Percentiles rank a stretch among this genome's conserved stretches.
phyloP scores from a whole-genome alignment of 2,113 vertebrate genomes.

The Propithecus coquereli region DNA sequence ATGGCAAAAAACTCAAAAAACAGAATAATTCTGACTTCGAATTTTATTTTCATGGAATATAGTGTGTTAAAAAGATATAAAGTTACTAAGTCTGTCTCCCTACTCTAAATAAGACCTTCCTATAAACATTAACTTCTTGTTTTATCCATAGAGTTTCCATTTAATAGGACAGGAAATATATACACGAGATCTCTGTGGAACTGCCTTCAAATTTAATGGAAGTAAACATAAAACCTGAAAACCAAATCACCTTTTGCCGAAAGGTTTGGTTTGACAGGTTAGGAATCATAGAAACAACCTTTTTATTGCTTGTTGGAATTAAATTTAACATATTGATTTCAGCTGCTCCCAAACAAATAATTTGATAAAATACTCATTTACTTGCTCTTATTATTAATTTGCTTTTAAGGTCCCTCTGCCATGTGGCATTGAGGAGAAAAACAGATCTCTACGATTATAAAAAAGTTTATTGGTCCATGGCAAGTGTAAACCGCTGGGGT shows the following conservation, averaged over 20 bases:
- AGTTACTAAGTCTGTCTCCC: neutral
- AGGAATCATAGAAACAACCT: conserved; percentile 19
- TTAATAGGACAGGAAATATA: conserved; percentile 2
- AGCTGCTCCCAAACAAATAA: conserved; percentile 38
- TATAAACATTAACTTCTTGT: neutral
- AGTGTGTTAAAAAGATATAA: neutral
- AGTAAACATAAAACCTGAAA: conserved; percentile 34
- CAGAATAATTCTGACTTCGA: neutral
- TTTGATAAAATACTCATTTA: conserved; percentile 53
- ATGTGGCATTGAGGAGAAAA: conserved; percentile 37
- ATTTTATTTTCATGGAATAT: neutral
- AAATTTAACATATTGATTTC: conserved; percentile 46
- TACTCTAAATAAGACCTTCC: neutral
- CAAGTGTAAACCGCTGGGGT: conserved; percentile 45
- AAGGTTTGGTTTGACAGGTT: neutral
- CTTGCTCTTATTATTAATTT: conserved; percentile 57
- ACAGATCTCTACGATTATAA: conserved; percentile 45
- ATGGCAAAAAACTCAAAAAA: neutral
- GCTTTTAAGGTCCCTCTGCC: conserved; percentile 58
- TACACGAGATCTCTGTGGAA: neutral
- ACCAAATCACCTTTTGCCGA: neutral
- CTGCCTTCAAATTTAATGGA: neutral
- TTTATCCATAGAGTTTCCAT: neutral
- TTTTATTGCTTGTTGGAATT: conserved; percentile 51
- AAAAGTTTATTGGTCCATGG: conserved; percentile 43